These are phyloP conservation scores for Microctonus aethiopoides DNA, from an alignment of 2,888 invertebrate genomes.

Conservation along the genomic window DNA sequence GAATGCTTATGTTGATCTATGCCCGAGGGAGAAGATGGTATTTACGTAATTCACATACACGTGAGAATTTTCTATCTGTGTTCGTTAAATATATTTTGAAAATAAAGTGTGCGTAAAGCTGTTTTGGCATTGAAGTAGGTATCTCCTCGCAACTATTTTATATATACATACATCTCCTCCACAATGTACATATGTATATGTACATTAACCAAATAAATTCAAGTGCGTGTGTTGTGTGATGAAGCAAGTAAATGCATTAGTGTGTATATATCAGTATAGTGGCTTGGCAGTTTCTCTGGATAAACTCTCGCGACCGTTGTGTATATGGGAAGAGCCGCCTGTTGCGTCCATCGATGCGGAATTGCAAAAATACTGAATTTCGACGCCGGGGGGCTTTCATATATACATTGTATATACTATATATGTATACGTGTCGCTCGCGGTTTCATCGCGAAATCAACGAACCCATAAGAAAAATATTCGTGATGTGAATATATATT, in stretches of 20 bases:
- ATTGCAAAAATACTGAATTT: slow-evolving; percentile 59
- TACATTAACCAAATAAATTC: not conserved
- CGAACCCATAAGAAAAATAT: slow-evolving; percentile 34
- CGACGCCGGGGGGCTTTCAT: slow-evolving; percentile 37
- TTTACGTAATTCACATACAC: slow-evolving; percentile 34
- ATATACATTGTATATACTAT: slow-evolving; percentile 41
- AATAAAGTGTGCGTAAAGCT: slow-evolving; percentile 14
- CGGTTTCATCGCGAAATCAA: slow-evolving; percentile 49
- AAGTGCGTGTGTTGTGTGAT: not conserved
- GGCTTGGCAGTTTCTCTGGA: not conserved
- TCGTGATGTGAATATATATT: slow-evolving; percentile 12
- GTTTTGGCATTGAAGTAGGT: not conserved
- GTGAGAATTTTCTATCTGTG: not conserved
- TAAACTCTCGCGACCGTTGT: slow-evolving; percentile 27
- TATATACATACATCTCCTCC: not conserved
- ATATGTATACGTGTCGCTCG: slow-evolving; percentile 44
- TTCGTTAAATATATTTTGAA: not conserved
- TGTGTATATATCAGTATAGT: slow-evolving; percentile 10
- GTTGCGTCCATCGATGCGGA: slow-evolving; percentile 58
- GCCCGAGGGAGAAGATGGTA: slow-evolving; percentile 40
- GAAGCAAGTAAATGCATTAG: slow-evolving; percentile 1
- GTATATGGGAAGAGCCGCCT: slow-evolving; percentile 58
- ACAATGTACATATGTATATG: not conserved
- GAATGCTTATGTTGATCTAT: slow-evolving; percentile 39
- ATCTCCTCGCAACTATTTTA: no score